A percentile compares a stretch with the other conserved stretches of the same genome.
phyloP scores from a whole-genome alignment of 2,888 invertebrate species.

The Sphaeridia pumilis region DNA sequence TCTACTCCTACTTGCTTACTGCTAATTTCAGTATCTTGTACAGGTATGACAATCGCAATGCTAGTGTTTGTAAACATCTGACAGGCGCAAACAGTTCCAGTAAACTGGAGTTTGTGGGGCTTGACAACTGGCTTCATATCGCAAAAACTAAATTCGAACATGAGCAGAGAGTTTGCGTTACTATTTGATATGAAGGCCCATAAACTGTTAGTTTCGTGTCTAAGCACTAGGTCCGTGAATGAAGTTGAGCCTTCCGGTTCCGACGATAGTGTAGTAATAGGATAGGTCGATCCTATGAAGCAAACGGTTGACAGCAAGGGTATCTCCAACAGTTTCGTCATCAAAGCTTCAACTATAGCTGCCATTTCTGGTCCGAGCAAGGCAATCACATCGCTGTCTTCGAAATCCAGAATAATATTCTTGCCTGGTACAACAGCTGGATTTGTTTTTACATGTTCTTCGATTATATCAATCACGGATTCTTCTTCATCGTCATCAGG shows the following conservation, averaged over 20 bases:
- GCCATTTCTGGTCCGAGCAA: slow-evolving; percentile 20
- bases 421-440: slow-evolving; percentile 13
- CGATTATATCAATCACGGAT: slow-evolving; percentile 21
- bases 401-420: slow-evolving; percentile 22
- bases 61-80: slow-evolving; percentile 23
- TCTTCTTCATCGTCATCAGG: slow-evolving; percentile 10
- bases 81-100: slow-evolving; percentile 16
- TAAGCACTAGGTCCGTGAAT: slow-evolving; percentile 2
- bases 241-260: background rate
- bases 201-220: background rate
- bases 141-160: slow-evolving; percentile 21
- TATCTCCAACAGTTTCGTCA: slow-evolving; percentile 23
- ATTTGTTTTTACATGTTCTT: slow-evolving; percentile 10
- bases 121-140: slow-evolving; percentile 13
- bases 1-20: slow-evolving; percentile 13
- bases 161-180: slow-evolving; percentile 1
- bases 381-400: slow-evolving; percentile 15
- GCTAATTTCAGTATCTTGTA: slow-evolving; percentile 17
- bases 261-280: slow-evolving; percentile 10
- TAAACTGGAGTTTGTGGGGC: slow-evolving; percentile 19
- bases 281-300: slow-evolving; percentile 18
- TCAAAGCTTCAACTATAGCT: slow-evolving; percentile 21
- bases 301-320: slow-evolving; percentile 25
- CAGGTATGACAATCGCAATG: slow-evolving; percentile 14
- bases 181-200: slow-evolving; percentile 2